Base-by-base conservation (phyloP, 2,113 vertebrate species). In the Gambusia affinis region DNA sequence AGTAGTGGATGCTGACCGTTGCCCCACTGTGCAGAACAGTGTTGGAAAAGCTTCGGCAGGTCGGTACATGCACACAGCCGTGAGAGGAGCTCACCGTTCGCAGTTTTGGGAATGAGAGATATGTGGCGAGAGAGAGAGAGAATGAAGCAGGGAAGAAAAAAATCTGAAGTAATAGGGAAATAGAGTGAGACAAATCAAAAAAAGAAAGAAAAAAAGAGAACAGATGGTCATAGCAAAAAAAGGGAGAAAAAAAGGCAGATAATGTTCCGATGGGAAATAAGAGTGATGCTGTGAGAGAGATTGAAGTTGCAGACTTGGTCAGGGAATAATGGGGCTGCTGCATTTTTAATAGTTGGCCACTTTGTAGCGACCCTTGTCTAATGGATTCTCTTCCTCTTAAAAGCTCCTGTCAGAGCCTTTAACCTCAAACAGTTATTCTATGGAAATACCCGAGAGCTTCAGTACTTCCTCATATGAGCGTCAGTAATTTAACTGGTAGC, bases 341-440 rank as follows among this genome's bases (percentile, higher is more conserved):
- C 92, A 94, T 95, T 94, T 94, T 95, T 94, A 94, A 94, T 95
- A 93, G 93, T 92, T 88, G 86, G 91, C 93, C 91, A 93, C 93
- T 95, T 93, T 95, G 91, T 92, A 93, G 88, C 87, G 85, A 94
- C 92, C 90, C 89, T 81, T 85, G 91, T 91, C 91, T 95, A 94
- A 93, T 92, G 89, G 91, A 91, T 91, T 90, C 82, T 82, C 86
- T 85, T 84, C 89, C 85, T 92, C 90, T 89, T 90, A 91, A 93
- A 91, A 92, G 91, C 87, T 82, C 78, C 85, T 87, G 90, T 89
- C 89, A 87, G 85, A 87, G 87, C 75, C 86, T 74, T 85, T 78
- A 75, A 79, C 81, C 80, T 89, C 89, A 79, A 87, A 83, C 74
- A 76, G 87, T 87, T 85, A 75, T 85, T 80, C 88, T 67, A 70